Conservation (phyloP, 2,888 invertebrate genomes). For the Nineta flava region DNA sequence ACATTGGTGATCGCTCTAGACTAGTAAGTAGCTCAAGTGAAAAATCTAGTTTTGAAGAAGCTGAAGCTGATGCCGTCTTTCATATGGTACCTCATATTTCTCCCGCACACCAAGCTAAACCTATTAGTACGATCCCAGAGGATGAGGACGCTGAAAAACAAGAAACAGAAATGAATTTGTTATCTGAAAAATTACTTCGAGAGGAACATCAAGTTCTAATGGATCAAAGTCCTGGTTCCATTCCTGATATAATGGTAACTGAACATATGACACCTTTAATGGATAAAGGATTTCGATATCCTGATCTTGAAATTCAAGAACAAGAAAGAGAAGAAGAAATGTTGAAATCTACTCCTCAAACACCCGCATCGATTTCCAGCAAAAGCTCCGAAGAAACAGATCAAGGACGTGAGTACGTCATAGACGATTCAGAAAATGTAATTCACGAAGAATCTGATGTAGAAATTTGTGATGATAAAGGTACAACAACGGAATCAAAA, state of each 20-base stretch:
- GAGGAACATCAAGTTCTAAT: constrained; percentile 29
- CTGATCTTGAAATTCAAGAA: constrained; percentile 30
- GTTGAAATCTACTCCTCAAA: constrained; percentile 37
- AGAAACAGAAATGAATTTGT: constrained; percentile 31
- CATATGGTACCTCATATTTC: constrained; percentile 31
- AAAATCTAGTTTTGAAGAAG: constrained; percentile 30
- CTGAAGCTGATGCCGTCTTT: constrained; percentile 33
- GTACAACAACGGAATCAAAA: constrained; percentile 24
- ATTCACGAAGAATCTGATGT: constrained; percentile 41
- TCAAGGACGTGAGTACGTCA: constrained; percentile 43
- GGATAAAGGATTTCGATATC: constrained; percentile 29
- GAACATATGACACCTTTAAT: constrained; percentile 37
- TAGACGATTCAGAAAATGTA: constrained; percentile 38
- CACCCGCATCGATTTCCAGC: constrained; percentile 44
- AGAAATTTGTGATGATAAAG: constrained; percentile 21
- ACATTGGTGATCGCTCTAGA: constrained; percentile 23
- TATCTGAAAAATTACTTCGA: constrained; percentile 28
- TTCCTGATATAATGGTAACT: constrained; percentile 45
- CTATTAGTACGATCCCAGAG: constrained; percentile 30
- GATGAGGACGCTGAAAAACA: constrained; percentile 34
- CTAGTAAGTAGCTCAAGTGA: constrained; percentile 25
- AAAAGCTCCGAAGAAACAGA: constrained; percentile 48
- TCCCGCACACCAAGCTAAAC: constrained; percentile 28
- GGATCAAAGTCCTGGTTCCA: constrained; percentile 42
- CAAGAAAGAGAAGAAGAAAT: constrained; percentile 26